Evolutionary conservation across 1,140 invertebrate genomes (phyloP).

Genomic region (Lanistes nyassanus): DNA sequence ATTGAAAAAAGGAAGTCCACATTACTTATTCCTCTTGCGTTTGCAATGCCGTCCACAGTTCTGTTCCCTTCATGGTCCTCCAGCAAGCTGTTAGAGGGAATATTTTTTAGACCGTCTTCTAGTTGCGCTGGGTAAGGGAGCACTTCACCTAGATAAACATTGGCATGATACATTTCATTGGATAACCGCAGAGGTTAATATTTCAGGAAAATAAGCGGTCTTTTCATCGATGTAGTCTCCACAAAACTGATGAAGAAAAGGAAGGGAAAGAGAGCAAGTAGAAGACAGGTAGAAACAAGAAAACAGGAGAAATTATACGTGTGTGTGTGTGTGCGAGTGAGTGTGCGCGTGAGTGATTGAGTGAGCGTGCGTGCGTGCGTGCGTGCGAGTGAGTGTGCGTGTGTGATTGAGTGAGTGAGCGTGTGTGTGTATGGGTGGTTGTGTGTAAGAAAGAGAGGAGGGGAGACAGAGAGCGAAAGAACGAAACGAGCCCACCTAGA

Average conservation of each 20-base stretch:
- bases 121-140: not conserved
- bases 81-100: not conserved
- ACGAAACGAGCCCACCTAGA: constrained; percentile 15
- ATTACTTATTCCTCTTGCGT: constrained; percentile 25
- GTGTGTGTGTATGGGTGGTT: too few relatives aligned
- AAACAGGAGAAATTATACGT: not conserved
- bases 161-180: too few relatives aligned
- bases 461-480: too few relatives aligned
- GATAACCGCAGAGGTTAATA: not conserved
- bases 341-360: not conserved
- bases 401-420: too few relatives aligned
- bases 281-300: too few relatives aligned
- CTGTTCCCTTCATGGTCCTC: constrained; percentile 33
- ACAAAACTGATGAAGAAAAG: not conserved
- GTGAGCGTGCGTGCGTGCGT: not conserved
- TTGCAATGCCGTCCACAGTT: constrained; percentile 23
- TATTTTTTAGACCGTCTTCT: not conserved
- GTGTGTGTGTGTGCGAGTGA: not conserved
- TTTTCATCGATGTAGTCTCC: not conserved
- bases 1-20: not conserved
- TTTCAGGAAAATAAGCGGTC: not conserved
- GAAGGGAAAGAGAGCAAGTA: not conserved
- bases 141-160: not conserved
- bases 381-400: not conserved
- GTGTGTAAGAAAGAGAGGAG: not conserved